Base-by-base conservation (phyloP, 2,797 vertebrate species). In the Cossypha heuglini region DNA sequence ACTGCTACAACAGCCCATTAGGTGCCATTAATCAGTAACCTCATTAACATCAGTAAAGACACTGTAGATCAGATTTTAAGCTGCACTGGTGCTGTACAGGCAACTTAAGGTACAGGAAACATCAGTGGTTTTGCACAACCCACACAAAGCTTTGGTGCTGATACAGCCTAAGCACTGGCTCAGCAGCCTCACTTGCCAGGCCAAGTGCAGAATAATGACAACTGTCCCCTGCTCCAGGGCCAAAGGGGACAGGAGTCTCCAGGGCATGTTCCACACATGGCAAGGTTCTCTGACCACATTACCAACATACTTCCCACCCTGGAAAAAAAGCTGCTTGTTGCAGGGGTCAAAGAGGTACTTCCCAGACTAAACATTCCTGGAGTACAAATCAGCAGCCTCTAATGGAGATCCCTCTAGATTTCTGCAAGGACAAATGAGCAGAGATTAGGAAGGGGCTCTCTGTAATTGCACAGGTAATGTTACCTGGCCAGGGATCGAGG, bases 21-120 rank as follows among this genome's bases (percentile, higher is more conserved):
- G 81, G 58, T 93, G 68, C 88, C 94, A 80, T 76, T 93, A 96
- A 92, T 64, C 93, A 74, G 77, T 88, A 72, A 86, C 81, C 90
- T 89, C 76, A 59, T 89, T 73, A 96, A 57, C 24, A 92, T 87
- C 89, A 90, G 40, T 73, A 66, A 90, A 92, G 93, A 74, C 86
- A 92, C 76, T 29, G 43, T 51, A 81, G 80, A 87, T 84, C 75
- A 58, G 46, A 71, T 81, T 88, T 96, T 76, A 88, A 94, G 62
- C 49, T 76, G 79, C 59, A 51, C 52, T 63, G 49, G 52, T 83
- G 59, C 64, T 78, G 31, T 43, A 37, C 16, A 43, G 43, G 86
- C 67, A 90, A 54, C 10, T 76, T 48, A 86, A 17, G 22, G 48
- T 24, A 86, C 16, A 7, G 37, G 63, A 93, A 75, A 71, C 17